Evolutionary conservation across 2,888 invertebrate species (phyloP).

Genomic region (Acanthococcus lagerstroemiae): DNA sequence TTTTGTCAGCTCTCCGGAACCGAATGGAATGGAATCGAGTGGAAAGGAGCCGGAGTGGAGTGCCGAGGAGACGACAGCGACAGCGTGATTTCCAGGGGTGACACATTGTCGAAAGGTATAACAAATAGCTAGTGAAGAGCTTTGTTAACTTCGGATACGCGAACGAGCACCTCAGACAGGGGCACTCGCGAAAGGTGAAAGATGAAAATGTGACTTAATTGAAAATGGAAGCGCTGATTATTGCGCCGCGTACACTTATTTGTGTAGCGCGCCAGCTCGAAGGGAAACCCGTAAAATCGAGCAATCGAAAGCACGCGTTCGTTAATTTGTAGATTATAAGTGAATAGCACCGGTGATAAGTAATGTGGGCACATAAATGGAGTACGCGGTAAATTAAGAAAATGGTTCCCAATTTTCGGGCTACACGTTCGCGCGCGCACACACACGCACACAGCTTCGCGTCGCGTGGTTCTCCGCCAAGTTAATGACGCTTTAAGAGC

Average conservation of each 20-base stretch:
- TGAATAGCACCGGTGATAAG: neutral
- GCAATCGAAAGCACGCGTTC: neutral
- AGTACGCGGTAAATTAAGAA: conserved; percentile 11
- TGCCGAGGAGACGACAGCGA: too few relatives aligned
- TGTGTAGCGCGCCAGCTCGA: neutral
- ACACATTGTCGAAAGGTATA: neutral
- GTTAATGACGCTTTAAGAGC: neutral
- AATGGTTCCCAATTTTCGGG: conserved; percentile 13
- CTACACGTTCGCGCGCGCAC: neutral
- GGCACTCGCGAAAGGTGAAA: neutral
- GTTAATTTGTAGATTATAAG: conserved; percentile 10
- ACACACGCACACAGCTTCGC: neutral
- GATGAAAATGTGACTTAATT: neutral
- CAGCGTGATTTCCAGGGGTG: too few relatives aligned
- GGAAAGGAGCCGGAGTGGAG: too few relatives aligned
- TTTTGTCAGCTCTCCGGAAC: too few relatives aligned
- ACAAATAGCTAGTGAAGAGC: neutral
- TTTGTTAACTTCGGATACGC: neutral
- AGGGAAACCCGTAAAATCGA: too few relatives aligned
- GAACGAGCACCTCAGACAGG: neutral
- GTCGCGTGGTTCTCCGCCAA: neutral
- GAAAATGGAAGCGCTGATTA: neutral
- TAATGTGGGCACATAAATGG: conserved; percentile 20
- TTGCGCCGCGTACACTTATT: neutral
- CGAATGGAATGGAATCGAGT: too few relatives aligned